phyloP scores from a whole-genome alignment of 2,888 invertebrate genomes.

The Eristalis pertinax region DNA sequence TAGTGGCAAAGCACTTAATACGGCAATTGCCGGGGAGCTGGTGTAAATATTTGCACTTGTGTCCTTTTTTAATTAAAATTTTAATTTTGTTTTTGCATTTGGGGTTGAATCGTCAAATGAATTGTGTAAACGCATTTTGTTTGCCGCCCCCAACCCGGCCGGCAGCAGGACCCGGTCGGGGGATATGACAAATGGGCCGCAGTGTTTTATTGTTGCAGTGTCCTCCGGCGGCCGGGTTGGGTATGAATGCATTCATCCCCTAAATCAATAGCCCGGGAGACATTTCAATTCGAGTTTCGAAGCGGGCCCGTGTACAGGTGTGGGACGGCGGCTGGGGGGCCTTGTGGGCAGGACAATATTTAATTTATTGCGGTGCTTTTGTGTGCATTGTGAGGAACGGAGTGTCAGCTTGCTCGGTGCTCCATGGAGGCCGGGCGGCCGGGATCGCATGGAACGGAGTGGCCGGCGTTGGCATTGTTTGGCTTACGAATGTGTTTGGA shows the following conservation, averaged over 20 bases:
- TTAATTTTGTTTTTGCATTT: slow-evolving; percentile 72
- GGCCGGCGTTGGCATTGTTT: slow-evolving; percentile 37
- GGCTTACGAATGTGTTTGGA: slow-evolving; percentile 50
- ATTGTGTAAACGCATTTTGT: slow-evolving; percentile 71
- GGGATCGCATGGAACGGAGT: slow-evolving; percentile 35
- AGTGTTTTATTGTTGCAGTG: slow-evolving; percentile 56
- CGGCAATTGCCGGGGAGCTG: slow-evolving; percentile 70
- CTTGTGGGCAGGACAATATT: slow-evolving; percentile 65
- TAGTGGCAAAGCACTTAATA: slow-evolving; percentile 69
- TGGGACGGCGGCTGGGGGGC: not conserved
- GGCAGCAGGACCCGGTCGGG: not conserved
- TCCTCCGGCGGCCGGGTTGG: slow-evolving; percentile 9
- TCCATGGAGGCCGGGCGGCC: not conserved
- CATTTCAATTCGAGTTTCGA: slow-evolving; percentile 65
- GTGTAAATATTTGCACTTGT: slow-evolving; percentile 72
- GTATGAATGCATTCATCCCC: slow-evolving; percentile 52
- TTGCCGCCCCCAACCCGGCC: slow-evolving; percentile 50
- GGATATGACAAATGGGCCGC: slow-evolving; percentile 64
- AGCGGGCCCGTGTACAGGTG: slow-evolving; percentile 10
- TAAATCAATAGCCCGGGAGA: slow-evolving; percentile 69
- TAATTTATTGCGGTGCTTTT: slow-evolving; percentile 70
- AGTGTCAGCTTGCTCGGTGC: slow-evolving; percentile 5
- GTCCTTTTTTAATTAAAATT: slow-evolving; percentile 72
- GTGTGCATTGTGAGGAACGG: slow-evolving; percentile 50
- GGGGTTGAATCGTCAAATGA: slow-evolving; percentile 71